Percentiles rank a stretch among this genome's conserved stretches.
phyloP scores from a whole-genome alignment of 1,140 invertebrate species.

The Sinella curviseta region DNA sequence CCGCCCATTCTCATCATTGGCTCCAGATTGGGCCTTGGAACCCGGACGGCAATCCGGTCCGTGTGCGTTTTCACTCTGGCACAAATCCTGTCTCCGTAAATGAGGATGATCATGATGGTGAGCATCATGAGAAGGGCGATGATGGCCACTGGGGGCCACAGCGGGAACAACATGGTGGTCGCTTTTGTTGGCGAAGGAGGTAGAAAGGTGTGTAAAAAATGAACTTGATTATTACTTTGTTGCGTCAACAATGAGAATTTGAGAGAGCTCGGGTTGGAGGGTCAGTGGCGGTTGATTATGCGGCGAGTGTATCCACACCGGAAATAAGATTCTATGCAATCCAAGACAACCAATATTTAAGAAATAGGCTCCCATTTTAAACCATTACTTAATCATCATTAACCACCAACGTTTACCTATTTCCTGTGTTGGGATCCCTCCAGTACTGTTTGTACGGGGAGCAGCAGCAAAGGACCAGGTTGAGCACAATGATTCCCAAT shows the following conservation, averaged over 20 bases:
- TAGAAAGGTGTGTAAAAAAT: not conserved
- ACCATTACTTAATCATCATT: not conserved
- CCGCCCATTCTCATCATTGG: constrained; percentile 9
- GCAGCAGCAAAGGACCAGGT: constrained; percentile 75
- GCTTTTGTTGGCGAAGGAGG: too few relatives aligned
- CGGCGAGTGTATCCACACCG: constrained; percentile 77
- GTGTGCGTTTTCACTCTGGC: constrained; percentile 33
- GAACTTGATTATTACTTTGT: constrained; percentile 14
- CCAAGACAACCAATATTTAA: constrained; percentile 28
- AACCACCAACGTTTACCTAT: constrained; percentile 44
- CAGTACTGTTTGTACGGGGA: constrained; percentile 76
- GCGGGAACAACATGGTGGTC: constrained; percentile 69
- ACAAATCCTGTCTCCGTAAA: constrained; percentile 49
- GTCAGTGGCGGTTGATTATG: constrained; percentile 77
- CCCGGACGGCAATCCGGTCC: not conserved
- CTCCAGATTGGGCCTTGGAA: not conserved
- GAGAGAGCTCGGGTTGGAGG: constrained; percentile 51
- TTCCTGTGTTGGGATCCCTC: constrained; percentile 77
- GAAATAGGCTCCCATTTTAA: not conserved
- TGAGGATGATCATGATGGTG: constrained; percentile 64
- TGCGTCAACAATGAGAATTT: constrained; percentile 33
- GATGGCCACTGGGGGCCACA: constrained; percentile 71
- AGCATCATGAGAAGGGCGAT: constrained; percentile 69
- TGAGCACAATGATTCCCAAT: constrained; percentile 68
- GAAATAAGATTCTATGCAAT: constrained; percentile 56